These are phyloP conservation scores for Grapholita molesta DNA, from an alignment of 1,140 invertebrate species.

Conservation along the genomic window DNA sequence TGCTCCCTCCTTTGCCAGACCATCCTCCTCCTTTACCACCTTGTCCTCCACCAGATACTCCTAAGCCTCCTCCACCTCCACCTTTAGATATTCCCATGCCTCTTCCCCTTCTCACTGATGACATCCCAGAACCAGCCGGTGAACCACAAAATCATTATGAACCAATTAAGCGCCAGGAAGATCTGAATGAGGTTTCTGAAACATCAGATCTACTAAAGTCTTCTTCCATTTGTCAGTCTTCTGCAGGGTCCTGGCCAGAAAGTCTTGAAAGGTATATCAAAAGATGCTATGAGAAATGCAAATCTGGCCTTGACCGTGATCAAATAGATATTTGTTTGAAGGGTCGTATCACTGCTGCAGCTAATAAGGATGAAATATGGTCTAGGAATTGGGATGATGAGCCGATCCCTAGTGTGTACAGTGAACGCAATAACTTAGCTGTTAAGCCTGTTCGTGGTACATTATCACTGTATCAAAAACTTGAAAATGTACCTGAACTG, in stretches of 20 bases:
- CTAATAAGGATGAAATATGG: slow-evolving; percentile 90
- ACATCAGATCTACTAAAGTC: slow-evolving; percentile 53
- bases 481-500: slow-evolving; percentile 50
- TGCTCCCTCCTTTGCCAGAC: slow-evolving; percentile 80
- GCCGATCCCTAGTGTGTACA: slow-evolving; percentile 91
- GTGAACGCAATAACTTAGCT: slow-evolving; percentile 83
- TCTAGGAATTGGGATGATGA: slow-evolving; percentile 95
- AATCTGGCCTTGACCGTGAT: slow-evolving; percentile 92
- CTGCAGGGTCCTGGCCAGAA: slow-evolving; percentile 83
- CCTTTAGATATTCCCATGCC: slow-evolving; percentile 66
- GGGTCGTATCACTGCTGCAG: slow-evolving; percentile 93
- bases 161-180: slow-evolving; percentile 25
- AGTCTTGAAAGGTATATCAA: slow-evolving; percentile 92
- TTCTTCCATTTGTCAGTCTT: slow-evolving; percentile 63
- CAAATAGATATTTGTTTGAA: slow-evolving; percentile 96
- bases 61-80: slow-evolving; percentile 69
- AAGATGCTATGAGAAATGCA: slow-evolving; percentile 93
- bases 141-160: slow-evolving; percentile 34
- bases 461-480: slow-evolving; percentile 76
- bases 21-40: slow-evolving; percentile 77
- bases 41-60: slow-evolving; percentile 72
- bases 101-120: slow-evolving; percentile 65
- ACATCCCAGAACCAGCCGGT: slow-evolving; percentile 61
- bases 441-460: slow-evolving; percentile 76
- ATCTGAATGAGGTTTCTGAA: slow-evolving; percentile 44